Base-by-base conservation (phyloP, 2,888 invertebrate genomes). In the Coenonympha arcania region DNA sequence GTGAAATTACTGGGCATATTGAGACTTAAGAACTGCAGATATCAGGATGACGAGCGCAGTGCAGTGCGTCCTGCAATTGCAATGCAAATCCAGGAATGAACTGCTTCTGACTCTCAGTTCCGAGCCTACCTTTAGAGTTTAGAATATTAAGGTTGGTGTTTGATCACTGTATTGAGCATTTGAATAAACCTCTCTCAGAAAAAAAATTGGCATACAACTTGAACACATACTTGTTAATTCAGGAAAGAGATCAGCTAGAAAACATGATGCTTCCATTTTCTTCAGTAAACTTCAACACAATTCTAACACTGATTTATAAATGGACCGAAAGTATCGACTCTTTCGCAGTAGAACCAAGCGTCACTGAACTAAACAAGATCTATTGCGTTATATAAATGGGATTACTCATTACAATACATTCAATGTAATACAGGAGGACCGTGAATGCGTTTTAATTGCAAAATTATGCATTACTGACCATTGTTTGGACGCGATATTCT, bases 231-330 rank as follows among this genome's bases (percentile, higher is more conserved):
- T 49, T 40, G 52, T 31, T 39, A 55, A 24, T 18, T 52, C 48
- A 13, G 48, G 45, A 11, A 48, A 45, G 28, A 55, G 37, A 30
- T 55, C 54, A 16, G 39, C 26, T 13, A 56, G 24, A 36, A 56
- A 56, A 40, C 51, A 51, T 36, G 51, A 39, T 5, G 55, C 37
- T 3, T 54, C 54, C 56, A 56, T 56, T 18, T 28, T 41, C 6
- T n/a, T 13, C 36, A 22, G 24, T 20, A 13, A 9, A 26, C 22
- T 18, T 13, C 6, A 6, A 19, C 5, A 36, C 11, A 19, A 36
- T 11, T 24, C 24, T 24, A 24, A 24, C 6, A 6, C 9, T 24
- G 8, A 24, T 9, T 24, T 24, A 8, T 6, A 24, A 24, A 24
- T 9, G 6, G n/a, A n/a, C n/a, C n/a, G n/a, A n/a, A n/a, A n/a